Conservation (phyloP, 2,888 invertebrate species). For the Chymomyza fuscimana region DNA sequence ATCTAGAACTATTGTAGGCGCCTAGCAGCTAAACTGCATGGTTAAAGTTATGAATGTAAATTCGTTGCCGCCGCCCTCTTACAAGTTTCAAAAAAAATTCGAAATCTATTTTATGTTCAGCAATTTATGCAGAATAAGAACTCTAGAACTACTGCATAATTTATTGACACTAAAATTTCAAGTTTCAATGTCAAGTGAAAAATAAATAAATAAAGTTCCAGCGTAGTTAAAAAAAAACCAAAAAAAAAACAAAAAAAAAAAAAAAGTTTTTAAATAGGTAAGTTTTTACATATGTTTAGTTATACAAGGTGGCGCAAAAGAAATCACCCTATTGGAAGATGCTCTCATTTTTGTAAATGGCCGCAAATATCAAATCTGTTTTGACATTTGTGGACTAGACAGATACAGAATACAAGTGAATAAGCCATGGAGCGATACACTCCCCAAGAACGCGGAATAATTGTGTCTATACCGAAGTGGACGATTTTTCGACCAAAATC, state of each 20-base stretch:
- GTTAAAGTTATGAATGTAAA: slow-evolving; percentile 77
- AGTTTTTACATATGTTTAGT: slow-evolving; percentile 15
- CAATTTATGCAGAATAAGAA: slow-evolving; percentile 77
- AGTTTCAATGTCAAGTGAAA: slow-evolving; percentile 44
- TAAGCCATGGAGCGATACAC: too few relatives aligned
- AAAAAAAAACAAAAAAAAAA: not conserved
- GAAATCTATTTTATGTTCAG: slow-evolving; percentile 77
- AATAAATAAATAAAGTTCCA: slow-evolving; percentile 6
- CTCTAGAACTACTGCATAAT: slow-evolving; percentile 57
- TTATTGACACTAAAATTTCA: slow-evolving; percentile 57
- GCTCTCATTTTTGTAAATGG: too few relatives aligned
- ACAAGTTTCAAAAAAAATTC: slow-evolving; percentile 68
- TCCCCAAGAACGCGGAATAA: too few relatives aligned
- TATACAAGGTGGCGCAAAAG: too few relatives aligned
- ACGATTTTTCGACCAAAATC: too few relatives aligned
- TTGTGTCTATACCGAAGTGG: too few relatives aligned
- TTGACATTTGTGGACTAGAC: too few relatives aligned
- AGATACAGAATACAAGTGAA: too few relatives aligned
- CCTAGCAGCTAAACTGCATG: slow-evolving; percentile 57
- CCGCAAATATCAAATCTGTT: too few relatives aligned
- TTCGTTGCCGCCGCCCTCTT: slow-evolving; percentile 52
- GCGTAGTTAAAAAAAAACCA: not conserved
- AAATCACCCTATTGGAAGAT: too few relatives aligned
- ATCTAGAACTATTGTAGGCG: not conserved
- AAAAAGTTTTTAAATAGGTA: slow-evolving; percentile 15